phyloP scores from a whole-genome alignment of 2,797 vertebrate species.

The Scolopax bukidnonensis region DNA sequence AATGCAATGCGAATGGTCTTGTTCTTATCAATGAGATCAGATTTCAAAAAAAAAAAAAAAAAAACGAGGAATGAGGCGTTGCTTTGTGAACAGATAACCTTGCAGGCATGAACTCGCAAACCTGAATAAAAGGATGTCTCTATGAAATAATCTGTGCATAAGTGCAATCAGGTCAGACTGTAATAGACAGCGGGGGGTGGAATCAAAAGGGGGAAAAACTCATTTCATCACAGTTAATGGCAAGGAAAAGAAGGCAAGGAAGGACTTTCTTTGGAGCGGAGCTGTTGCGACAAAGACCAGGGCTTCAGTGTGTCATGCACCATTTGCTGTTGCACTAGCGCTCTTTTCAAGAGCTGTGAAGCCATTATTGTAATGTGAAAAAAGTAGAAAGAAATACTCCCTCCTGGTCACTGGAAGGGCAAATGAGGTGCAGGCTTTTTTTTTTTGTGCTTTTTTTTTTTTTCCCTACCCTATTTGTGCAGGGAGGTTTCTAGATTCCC shows the following conservation, averaged over 20 bases:
- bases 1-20: constrained; percentile 67
- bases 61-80: constrained; percentile 57
- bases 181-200: constrained; percentile 76
- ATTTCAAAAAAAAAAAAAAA: constrained; percentile 75
- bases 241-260: constrained; percentile 83
- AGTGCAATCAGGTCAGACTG: constrained; percentile 78
- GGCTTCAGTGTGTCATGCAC: constrained; percentile 83
- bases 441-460: background rate
- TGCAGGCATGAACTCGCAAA: constrained; percentile 78
- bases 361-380: constrained; percentile 84
- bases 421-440: constrained; percentile 80
- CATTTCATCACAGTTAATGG: constrained; percentile 87
- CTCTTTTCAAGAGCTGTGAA: constrained; percentile 85
- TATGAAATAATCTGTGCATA: constrained; percentile 80
- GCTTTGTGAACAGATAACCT: constrained; percentile 82
- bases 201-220: constrained; percentile 81
- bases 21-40: constrained; percentile 80
- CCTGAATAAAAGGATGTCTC: constrained; percentile 77
- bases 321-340: constrained; percentile 84
- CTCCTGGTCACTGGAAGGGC: constrained; percentile 89
- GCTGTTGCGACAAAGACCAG: constrained; percentile 80
- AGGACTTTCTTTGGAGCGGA: constrained; percentile 82
- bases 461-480: constrained; percentile 2
- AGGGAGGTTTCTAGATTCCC: constrained; percentile 66
- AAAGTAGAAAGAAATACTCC: constrained; percentile 84